phyloP scores from a whole-genome alignment of 2,888 invertebrate species.

The Conops quadrifasciatus region DNA sequence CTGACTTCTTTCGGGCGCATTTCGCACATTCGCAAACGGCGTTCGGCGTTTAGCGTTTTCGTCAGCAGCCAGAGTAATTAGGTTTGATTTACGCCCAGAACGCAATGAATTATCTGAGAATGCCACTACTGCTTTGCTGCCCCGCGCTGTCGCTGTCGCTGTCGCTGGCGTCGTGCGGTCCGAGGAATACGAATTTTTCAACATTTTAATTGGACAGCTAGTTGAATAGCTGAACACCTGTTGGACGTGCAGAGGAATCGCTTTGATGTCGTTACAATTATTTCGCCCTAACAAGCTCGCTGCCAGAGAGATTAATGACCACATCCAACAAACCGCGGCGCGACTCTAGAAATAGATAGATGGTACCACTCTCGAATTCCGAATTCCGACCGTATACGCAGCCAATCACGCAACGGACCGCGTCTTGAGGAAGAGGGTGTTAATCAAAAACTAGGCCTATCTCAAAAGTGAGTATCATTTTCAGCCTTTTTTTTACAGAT shows the following conservation, averaged over 20 bases:
- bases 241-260: not conserved
- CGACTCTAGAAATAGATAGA: too few species aligned
- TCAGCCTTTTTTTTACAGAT: too few species aligned
- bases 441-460: too few species aligned
- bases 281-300: not conserved
- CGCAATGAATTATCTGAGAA: conserved; percentile 27
- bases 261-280: not conserved
- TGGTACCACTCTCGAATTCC: too few species aligned
- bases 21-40: too few species aligned
- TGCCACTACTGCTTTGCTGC: not conserved
- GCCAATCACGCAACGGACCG: too few species aligned
- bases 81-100: conserved; percentile 27
- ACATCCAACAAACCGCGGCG: not conserved
- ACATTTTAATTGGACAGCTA: conserved; percentile 26
- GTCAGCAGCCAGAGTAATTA: conserved; percentile 21
- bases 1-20: too few species aligned
- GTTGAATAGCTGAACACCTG: conserved; percentile 24
- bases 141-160: not conserved
- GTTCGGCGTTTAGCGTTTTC: conserved; percentile 3
- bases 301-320: not conserved
- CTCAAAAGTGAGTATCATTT: too few species aligned
- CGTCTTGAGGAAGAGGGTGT: too few species aligned
- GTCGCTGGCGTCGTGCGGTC: not conserved
- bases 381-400: too few species aligned
- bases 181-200: conserved; percentile 7